Percentiles rank a stretch among this genome's conserved stretches.
Conservation (phyloP, 1,140 invertebrate species). For the Trachymyrmex septentrionalis region DNA sequence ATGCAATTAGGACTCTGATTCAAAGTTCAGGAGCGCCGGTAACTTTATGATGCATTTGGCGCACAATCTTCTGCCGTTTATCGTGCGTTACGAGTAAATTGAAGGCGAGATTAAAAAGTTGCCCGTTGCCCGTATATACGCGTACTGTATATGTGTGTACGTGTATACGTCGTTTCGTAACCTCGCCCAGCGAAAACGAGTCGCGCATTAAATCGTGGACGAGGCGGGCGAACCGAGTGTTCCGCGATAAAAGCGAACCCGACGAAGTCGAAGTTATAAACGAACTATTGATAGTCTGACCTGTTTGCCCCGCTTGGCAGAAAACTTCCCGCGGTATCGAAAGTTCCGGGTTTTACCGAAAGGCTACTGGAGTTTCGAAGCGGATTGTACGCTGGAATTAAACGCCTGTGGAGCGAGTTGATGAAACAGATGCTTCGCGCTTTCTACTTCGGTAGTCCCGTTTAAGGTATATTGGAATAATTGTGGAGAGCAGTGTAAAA, state of each 20-base stretch:
- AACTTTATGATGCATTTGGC: conserved; percentile 60
- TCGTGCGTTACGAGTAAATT: conserved; percentile 51
- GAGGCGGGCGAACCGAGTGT: conserved; percentile 30
- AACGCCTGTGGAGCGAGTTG: conserved; percentile 39
- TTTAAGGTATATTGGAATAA: conserved; percentile 41
- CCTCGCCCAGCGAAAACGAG: conserved; percentile 30
- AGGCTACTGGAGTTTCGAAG: conserved; percentile 49
- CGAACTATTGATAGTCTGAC: conserved; percentile 64
- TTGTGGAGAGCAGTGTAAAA: conserved; percentile 39
- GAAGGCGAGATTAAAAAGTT: conserved; percentile 64
- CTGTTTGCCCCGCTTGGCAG: conserved; percentile 19
- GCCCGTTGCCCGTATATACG: not conserved
- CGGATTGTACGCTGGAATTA: conserved; percentile 48
- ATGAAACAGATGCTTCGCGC: conserved; percentile 54
- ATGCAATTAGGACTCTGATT: conserved; percentile 57
- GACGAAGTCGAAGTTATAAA: conserved; percentile 58
- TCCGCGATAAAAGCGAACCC: conserved; percentile 50
- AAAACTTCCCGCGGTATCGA: conserved; percentile 61
- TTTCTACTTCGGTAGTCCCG: conserved; percentile 25
- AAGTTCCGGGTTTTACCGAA: conserved; percentile 58
- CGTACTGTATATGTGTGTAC: not conserved
- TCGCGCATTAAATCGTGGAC: conserved; percentile 55
- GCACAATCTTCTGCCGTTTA: conserved; percentile 52
- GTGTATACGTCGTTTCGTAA: conserved; percentile 8
- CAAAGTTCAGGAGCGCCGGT: conserved; percentile 54